Evolutionary conservation across 2,113 vertebrate genomes (phyloP).

Genomic region (Hemiprocne comata): DNA sequence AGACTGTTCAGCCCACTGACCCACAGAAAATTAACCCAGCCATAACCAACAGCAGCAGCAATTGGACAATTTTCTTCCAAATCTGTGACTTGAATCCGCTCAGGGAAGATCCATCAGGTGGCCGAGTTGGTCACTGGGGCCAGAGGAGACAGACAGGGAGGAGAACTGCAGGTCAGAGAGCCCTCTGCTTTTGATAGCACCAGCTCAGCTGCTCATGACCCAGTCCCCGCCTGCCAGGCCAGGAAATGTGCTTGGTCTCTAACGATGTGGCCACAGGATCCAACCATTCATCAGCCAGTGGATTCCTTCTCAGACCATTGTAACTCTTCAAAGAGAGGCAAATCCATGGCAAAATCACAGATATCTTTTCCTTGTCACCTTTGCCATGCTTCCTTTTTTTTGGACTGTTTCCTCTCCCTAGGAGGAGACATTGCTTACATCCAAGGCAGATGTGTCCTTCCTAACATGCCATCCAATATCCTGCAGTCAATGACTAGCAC

Average conservation of each 20-base stretch:
- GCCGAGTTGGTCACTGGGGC: accelerated
- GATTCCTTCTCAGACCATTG: not conserved
- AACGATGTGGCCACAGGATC: not conserved
- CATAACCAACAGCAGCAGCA: not conserved
- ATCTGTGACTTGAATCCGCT: not conserved
- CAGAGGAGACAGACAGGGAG: not conserved
- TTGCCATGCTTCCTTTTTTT: not conserved
- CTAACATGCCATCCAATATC: not conserved
- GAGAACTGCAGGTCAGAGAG: not conserved
- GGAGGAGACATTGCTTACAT: not conserved
- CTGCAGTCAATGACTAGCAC: not conserved
- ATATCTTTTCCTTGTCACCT: not conserved
- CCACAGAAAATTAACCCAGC: not conserved
- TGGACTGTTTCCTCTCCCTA: not conserved
- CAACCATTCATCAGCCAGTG: not conserved
- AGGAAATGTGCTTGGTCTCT: accelerated
- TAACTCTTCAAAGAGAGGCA: not conserved
- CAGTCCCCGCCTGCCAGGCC: not conserved
- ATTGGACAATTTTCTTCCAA: not conserved
- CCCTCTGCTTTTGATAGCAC: not conserved
- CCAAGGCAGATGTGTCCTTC: not conserved
- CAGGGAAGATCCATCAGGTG: not conserved
- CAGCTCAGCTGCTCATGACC: not conserved
- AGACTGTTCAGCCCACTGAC: not conserved
- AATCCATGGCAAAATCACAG: not conserved